Conservation (phyloP, 1,140 invertebrate species). For the Hylyphantes graminicola region DNA sequence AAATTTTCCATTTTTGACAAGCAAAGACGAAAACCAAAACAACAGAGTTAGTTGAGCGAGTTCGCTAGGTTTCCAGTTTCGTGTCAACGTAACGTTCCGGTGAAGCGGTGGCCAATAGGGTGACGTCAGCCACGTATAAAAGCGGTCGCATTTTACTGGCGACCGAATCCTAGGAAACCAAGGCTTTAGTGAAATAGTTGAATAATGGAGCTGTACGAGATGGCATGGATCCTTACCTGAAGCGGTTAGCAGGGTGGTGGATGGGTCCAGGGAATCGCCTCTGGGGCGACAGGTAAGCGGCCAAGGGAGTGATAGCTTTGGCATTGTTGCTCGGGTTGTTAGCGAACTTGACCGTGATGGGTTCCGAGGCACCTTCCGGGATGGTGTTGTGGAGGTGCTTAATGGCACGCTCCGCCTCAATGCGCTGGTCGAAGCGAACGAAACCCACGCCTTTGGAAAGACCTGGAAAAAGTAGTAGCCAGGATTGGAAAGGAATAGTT, state of each 20-base stretch:
- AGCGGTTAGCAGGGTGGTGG: slow-evolving; percentile 89
- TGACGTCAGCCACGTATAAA: too few species aligned
- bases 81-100: too few species aligned
- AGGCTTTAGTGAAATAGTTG: too few species aligned
- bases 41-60: too few species aligned
- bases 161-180: too few species aligned
- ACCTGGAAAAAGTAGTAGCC: slow-evolving; percentile 72
- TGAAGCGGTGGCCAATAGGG: too few species aligned
- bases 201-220: too few species aligned
- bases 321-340: slow-evolving; percentile 96
- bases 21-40: too few species aligned
- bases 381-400: slow-evolving; percentile 97
- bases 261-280: slow-evolving; percentile 90
- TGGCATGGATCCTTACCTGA: slow-evolving; percentile 83
- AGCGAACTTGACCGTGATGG: slow-evolving; percentile 99
- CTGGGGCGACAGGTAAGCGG: slow-evolving; percentile 82
- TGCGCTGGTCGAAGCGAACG: slow-evolving; percentile 97
- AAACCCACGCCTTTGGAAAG: slow-evolving; percentile 99
- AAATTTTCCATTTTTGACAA: too few species aligned
- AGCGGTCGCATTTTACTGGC: too few species aligned
- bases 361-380: slow-evolving; percentile 94
- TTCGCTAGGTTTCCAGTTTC: too few species aligned
- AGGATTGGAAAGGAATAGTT: slow-evolving; percentile 55
- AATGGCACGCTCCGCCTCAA: slow-evolving; percentile 97
- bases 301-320: slow-evolving; percentile 89